These are phyloP conservation scores for Margarornis squamiger DNA, from an alignment of 2,797 vertebrate species.

Conservation along the genomic window DNA sequence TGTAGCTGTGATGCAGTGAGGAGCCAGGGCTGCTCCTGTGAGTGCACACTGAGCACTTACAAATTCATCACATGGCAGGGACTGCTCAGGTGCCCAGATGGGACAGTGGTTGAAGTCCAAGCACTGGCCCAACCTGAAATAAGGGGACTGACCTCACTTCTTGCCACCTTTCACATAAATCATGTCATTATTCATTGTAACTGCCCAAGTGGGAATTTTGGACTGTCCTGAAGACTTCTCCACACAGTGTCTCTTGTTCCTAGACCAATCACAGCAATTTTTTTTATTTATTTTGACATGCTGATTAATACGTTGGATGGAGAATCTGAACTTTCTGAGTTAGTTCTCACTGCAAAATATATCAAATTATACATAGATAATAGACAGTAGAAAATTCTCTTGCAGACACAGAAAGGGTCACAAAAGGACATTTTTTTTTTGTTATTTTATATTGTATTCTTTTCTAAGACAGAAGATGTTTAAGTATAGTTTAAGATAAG, in stretches of 20 bases:
- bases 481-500: background rate
- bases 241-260: background rate
- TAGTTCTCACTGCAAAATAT: background rate
- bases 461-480: background rate
- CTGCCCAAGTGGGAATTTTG: background rate
- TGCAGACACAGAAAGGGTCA: background rate
- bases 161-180: background rate
- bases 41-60: accelerated
- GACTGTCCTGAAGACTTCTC: background rate
- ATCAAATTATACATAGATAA: background rate
- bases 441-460: background rate
- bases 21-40: background rate
- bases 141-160: background rate
- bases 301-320: background rate
- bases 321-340: background rate
- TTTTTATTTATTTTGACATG: background rate
- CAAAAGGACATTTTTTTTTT: background rate
- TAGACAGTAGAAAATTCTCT: background rate
- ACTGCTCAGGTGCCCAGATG: background rate
- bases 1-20: background rate
- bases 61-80: background rate
- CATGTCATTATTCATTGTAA: background rate
- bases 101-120: background rate
- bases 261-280: background rate
- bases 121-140: background rate